Conservation (phyloP, 2,113 vertebrate species). For the Sinocyclocheilus grahami region DNA sequence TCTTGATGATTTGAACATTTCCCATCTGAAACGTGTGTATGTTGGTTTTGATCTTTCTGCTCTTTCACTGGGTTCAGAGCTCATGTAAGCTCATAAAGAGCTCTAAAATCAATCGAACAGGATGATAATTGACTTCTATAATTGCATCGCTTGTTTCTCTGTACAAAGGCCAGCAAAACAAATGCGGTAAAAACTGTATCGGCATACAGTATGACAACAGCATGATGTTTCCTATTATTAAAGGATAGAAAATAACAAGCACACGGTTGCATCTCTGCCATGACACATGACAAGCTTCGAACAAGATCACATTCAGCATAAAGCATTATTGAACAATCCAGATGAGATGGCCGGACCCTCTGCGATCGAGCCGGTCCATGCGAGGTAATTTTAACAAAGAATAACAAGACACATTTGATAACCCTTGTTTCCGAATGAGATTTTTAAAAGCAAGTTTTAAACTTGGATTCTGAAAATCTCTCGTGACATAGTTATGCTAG, state of each 20-base stretch:
- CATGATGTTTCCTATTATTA: not conserved
- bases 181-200: not conserved
- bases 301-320: constrained; percentile 12
- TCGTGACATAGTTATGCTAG: not conserved
- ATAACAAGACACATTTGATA: not conserved
- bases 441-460: not conserved
- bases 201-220: not conserved
- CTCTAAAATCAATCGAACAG: not conserved
- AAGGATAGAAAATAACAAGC: not conserved
- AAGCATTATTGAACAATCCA: constrained; percentile 5
- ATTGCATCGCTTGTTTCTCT: not conserved
- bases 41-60: no score
- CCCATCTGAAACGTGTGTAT: not conserved
- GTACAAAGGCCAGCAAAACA: not conserved
- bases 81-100: not conserved
- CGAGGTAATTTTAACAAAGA: not conserved
- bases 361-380: not conserved
- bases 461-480: not conserved
- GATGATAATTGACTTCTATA: not conserved
- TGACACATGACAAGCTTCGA: not conserved
- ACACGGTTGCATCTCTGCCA: not conserved
- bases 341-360: not conserved
- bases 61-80: not conserved
- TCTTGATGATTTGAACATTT: not conserved
- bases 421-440: not conserved